Evolutionary conservation across 2,888 invertebrate species (phyloP).

Genomic region (Dasysyrphus albostriatus): DNA sequence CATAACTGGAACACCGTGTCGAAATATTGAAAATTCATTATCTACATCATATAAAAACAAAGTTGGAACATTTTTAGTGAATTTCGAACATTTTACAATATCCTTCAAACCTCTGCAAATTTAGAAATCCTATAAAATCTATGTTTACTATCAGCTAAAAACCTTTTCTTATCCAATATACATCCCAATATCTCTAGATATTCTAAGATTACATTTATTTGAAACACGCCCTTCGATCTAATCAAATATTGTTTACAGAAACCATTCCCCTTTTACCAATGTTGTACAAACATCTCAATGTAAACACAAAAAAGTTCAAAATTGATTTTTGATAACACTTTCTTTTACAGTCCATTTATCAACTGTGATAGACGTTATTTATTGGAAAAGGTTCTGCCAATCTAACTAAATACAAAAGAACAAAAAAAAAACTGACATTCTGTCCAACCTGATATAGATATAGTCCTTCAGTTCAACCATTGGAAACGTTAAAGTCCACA

Average conservation of each 20-base stretch:
- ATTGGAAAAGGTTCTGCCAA: background rate
- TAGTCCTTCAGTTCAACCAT: background rate
- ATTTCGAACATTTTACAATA: too few species aligned
- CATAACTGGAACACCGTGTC: too few species aligned
- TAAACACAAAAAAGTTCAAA: background rate
- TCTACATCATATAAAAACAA: too few species aligned
- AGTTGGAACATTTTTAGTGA: too few species aligned
- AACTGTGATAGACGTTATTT: constrained; percentile 14
- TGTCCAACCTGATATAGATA: background rate
- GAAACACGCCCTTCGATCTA: background rate
- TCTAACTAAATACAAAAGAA: constrained; percentile 2
- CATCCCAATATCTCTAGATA: too few species aligned
- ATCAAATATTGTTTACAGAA: background rate
- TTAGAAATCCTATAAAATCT: too few species aligned
- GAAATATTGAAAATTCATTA: too few species aligned
- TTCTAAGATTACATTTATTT: background rate
- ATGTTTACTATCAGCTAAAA: too few species aligned
- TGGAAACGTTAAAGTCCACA: background rate
- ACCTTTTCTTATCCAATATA: too few species aligned
- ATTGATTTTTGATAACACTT: constrained; percentile 9
- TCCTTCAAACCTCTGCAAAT: too few species aligned
- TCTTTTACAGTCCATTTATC: background rate
- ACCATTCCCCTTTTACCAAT: background rate
- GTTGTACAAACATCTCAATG: background rate
- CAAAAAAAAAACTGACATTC: background rate